Percentiles rank a stretch among this genome's conserved stretches.
phyloP scores from a whole-genome alignment of 2,888 invertebrate species.

The Luperina testacea region DNA sequence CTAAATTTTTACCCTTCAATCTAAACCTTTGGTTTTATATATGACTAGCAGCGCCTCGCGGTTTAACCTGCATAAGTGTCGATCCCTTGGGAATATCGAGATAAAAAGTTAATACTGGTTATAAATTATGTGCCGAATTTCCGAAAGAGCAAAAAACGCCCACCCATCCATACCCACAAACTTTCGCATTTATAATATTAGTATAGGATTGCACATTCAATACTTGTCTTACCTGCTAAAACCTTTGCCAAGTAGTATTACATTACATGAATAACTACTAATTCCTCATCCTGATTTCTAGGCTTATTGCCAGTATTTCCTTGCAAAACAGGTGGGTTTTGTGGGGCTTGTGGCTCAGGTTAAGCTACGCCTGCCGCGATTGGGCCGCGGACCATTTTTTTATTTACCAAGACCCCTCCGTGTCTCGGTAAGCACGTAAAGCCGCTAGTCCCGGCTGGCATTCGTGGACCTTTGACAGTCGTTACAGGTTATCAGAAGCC shows the following conservation, averaged over 20 bases:
- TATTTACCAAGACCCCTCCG: not conserved
- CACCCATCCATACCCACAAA: no score
- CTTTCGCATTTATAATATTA: no score
- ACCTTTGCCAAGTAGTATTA: conserved; percentile 34
- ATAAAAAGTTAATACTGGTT: no score
- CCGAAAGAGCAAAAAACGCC: no score
- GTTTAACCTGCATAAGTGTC: no score
- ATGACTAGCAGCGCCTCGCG: not conserved
- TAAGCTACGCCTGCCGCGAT: not conserved
- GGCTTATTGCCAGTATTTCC: conserved; percentile 41
- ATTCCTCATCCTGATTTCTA: conserved; percentile 19
- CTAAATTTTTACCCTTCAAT: not conserved
- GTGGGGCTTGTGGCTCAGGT: not conserved
- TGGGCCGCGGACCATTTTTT: not conserved
- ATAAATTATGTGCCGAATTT: no score
- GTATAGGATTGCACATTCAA: not conserved
- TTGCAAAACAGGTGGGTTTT: not conserved
- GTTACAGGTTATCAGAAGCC: no score
- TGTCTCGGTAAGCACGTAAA: not conserved
- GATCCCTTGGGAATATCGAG: no score
- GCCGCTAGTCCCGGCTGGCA: no score
- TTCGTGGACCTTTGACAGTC: no score
- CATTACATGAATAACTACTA: conserved; percentile 11
- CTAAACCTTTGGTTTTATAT: not conserved
- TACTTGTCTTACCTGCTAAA: conserved; percentile 8